Evolutionary conservation across 53 echinoderm and acorn worm species (phyloP), one percentile per base, ranked within the genome.

Genomic region (Zoroaster sp.): DNA sequence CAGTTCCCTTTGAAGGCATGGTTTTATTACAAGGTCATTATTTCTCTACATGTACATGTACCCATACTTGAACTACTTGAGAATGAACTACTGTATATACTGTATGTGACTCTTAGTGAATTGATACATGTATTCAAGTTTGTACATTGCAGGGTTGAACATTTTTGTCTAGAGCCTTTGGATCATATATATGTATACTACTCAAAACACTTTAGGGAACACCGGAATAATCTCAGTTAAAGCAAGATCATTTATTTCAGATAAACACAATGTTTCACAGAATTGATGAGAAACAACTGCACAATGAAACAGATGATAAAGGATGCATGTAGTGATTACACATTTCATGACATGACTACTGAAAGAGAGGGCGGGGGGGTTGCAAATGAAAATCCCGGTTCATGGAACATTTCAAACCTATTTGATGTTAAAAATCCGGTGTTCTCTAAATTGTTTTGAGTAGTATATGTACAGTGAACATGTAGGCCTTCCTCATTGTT

Each of bases 11-110:
- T n/a, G n/a, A n/a, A n/a, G n/a, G n/a, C n/a, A n/a, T n/a, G n/a
- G n/a, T n/a, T n/a, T n/a, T n/a, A n/a, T n/a, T n/a, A n/a, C n/a
- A n/a, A n/a, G n/a, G n/a, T n/a, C n/a, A n/a, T n/a, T n/a, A n/a
- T n/a, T n/a, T n/a, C n/a, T n/a, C n/a, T 21, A 40, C 25, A 40
- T 73, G 73, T 73, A 73, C 73, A 42, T 73, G 40, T 73, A 42
- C 42, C 9, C 35, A 31, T 9, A 72, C 15, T 68, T 68, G 15
- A 72, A 39, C 2, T 72, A 72, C 18, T 3, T 40, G 72, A 9
- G 32, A 35, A 3, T 15, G 1, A 23, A 46, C 9, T n/a, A n/a
- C 3, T 45, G 30, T 31, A 5, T 49, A 75, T 39, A 13, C 5
- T 75, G 3, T 41, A 18, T 14, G 25, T 47, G 28, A 13, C 12